These are phyloP conservation scores for Sinella curviseta DNA, from an alignment of 1,140 invertebrate genomes.

Conservation along the genomic window DNA sequence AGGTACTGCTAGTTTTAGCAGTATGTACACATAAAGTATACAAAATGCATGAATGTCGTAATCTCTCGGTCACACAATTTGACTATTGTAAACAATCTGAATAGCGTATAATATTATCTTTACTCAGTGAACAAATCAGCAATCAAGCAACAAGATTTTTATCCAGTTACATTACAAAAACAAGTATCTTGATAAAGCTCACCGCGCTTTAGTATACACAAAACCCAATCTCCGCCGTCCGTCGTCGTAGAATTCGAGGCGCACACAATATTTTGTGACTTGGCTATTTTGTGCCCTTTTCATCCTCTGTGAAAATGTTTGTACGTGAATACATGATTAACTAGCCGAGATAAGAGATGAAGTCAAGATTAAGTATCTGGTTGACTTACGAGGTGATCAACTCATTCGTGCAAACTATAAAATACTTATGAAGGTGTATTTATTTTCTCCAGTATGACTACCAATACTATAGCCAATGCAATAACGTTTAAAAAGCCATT, in stretches of 20 bases:
- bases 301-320: not conserved
- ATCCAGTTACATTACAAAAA: not conserved
- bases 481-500: not conserved
- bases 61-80: not conserved
- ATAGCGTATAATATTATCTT: no score
- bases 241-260: not conserved
- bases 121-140: not conserved
- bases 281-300: not conserved
- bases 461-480: not conserved
- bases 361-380: slow-evolving; percentile 14
- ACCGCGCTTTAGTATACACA: not conserved
- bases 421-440: not conserved
- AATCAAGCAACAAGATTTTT: slow-evolving; percentile 9
- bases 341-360: slow-evolving; percentile 12
- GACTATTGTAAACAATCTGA: not conserved
- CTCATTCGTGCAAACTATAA: not conserved
- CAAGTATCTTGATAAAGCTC: not conserved
- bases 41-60: not conserved
- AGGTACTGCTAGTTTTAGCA: not conserved
- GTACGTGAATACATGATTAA: slow-evolving; percentile 11
- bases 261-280: not conserved
- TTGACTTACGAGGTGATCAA: slow-evolving; percentile 26
- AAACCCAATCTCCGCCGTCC: not conserved
- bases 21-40: not conserved
- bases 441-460: not conserved